Conservation (phyloP, 1,140 invertebrate genomes). For the Zaprionus inermis region DNA sequence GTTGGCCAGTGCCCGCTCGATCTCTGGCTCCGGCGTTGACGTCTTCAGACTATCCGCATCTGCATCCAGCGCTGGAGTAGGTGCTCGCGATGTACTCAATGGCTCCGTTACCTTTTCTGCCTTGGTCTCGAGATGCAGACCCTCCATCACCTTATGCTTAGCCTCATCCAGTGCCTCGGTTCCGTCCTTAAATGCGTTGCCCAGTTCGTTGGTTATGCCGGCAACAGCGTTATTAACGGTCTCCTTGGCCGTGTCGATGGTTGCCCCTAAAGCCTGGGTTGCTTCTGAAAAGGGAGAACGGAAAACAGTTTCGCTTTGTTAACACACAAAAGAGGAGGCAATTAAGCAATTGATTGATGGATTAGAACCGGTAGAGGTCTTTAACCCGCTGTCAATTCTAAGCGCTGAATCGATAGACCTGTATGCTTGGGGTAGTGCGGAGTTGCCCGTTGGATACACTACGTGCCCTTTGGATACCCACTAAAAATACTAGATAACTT, state of each 20-base stretch:
- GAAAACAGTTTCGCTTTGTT: slow-evolving; percentile 9
- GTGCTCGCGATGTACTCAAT: slow-evolving; percentile 51
- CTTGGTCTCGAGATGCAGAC: slow-evolving; percentile 56
- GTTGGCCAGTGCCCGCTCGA: slow-evolving; percentile 72
- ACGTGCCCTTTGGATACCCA: not conserved
- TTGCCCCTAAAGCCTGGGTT: slow-evolving; percentile 53
- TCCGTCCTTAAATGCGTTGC: slow-evolving; percentile 74
- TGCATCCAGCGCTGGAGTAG: slow-evolving; percentile 53
- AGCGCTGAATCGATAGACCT: slow-evolving; percentile 17
- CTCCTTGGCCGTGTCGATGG: slow-evolving; percentile 74
- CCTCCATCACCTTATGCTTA: slow-evolving; percentile 74
- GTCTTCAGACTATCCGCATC: slow-evolving; percentile 79
- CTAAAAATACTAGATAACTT: not conserved
- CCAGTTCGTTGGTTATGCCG: slow-evolving; percentile 75
- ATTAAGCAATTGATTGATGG: slow-evolving; percentile 18
- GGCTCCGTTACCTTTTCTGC: slow-evolving; percentile 4
- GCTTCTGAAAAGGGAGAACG: slow-evolving; percentile 50
- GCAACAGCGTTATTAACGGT: slow-evolving; percentile 71
- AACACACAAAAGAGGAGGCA: slow-evolving; percentile 31
- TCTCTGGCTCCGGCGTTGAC: slow-evolving; percentile 79
- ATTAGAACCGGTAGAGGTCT: slow-evolving; percentile 2
- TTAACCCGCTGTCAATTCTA: slow-evolving; percentile 26
- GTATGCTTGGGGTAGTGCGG: not conserved
- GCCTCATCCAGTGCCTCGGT: slow-evolving; percentile 64
- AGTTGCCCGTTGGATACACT: not conserved